phyloP scores from a whole-genome alignment of 2,113 vertebrate genomes.

The Peromyscus leucopus region DNA sequence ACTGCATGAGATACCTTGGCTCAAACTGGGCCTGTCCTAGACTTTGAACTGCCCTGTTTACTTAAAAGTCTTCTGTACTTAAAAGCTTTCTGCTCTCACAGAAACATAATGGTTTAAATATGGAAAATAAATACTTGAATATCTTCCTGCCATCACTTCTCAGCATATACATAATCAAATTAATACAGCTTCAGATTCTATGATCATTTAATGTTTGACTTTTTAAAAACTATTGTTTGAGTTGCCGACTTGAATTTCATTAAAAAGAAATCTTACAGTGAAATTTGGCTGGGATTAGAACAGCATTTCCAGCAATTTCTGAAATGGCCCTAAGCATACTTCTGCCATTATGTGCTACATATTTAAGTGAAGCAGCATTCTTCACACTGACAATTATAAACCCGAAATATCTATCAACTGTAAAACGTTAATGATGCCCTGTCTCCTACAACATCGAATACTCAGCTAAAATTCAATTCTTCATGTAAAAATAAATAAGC shows the following conservation, averaged over 20 bases:
- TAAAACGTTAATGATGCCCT: background rate
- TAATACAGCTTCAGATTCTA: background rate
- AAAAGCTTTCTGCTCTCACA: background rate
- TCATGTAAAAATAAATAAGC: background rate
- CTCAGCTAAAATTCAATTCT: background rate
- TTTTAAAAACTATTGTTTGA: background rate
- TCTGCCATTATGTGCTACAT: background rate
- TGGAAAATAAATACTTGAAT: background rate
- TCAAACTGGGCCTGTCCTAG: background rate
- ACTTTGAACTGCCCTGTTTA: background rate
- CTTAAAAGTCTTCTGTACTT: too few relatives aligned
- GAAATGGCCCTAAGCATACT: background rate
- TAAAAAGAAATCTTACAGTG: background rate
- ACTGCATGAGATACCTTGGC: background rate
- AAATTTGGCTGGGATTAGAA: background rate
- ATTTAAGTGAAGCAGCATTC: background rate
- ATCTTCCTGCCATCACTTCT: background rate
- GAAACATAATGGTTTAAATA: background rate
- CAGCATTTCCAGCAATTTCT: background rate
- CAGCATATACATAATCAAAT: background rate
- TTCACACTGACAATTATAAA: background rate
- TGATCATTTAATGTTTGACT: background rate
- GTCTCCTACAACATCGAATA: background rate
- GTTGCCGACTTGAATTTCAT: background rate
- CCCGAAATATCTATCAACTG: background rate